These are phyloP conservation scores for Chinchilla lanigera DNA, from an alignment of 2,113 vertebrate species.

Conservation along the genomic window DNA sequence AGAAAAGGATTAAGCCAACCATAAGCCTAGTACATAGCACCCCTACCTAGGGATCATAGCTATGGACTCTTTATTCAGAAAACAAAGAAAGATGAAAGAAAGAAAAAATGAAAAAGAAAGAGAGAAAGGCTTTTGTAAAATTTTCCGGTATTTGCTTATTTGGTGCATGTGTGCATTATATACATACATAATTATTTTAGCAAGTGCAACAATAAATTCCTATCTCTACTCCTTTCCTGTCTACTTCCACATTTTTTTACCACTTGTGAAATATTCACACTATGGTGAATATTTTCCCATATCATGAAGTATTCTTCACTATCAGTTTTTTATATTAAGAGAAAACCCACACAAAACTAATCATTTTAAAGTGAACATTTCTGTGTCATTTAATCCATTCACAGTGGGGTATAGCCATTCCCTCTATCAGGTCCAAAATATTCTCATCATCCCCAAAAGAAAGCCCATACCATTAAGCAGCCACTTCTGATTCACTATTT, in stretches of 20 bases:
- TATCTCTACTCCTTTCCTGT: background rate
- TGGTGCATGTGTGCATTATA: too few species aligned
- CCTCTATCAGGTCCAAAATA: too few species aligned
- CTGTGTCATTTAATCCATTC: too few species aligned
- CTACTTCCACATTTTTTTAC: background rate
- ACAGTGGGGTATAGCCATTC: fast-evolving
- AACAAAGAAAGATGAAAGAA: too few species aligned
- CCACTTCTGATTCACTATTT: fast-evolving
- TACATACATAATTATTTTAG: background rate
- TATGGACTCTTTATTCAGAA: background rate
- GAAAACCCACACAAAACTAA: background rate
- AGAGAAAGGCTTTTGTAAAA: background rate
- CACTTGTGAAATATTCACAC: background rate
- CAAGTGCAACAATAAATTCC: background rate
- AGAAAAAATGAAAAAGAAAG: too few species aligned
- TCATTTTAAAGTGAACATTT: background rate
- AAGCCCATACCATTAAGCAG: fast-evolving
- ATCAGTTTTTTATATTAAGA: background rate
- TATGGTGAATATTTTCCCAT: background rate
- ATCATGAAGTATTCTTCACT: background rate
- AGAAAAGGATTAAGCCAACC: background rate
- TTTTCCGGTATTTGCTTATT: background rate
- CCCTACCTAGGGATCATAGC: background rate
- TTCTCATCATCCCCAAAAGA: background rate
- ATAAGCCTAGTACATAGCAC: background rate